A percentile compares a stretch with the other conserved stretches of the same genome.
Evolutionary conservation across 2,888 invertebrate species (phyloP).

Genomic region (Hemistola chrysoprasaria): DNA sequence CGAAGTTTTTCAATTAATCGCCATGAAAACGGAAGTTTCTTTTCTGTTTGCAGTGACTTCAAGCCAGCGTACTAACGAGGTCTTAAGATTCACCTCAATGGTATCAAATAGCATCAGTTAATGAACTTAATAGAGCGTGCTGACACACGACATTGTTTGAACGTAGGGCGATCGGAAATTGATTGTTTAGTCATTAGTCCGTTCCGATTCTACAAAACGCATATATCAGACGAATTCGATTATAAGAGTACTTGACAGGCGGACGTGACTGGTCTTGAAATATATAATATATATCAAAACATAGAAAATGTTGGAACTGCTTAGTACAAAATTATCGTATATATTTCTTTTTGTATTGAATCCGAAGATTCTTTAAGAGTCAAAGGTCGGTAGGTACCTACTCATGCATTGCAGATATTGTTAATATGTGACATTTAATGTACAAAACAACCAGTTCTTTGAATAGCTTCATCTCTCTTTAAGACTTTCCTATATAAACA

Average conservation of each 20-base stretch:
- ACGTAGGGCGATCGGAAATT: constrained; percentile 36
- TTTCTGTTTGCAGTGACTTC: neutral
- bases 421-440: no score
- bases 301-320: no score
- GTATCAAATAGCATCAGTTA: constrained; percentile 30
- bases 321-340: no score
- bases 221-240: constrained; percentile 13
- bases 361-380: no score
- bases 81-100: constrained; percentile 11
- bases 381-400: no score
- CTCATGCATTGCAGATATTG: no score
- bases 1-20: neutral
- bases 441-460: no score
- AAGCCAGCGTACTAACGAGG: constrained; percentile 9
- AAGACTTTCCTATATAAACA: no score
- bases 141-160: constrained; percentile 46
- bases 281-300: no score
- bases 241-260: constrained; percentile 5
- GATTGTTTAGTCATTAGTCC: constrained; percentile 22
- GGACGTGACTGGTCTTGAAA: constrained; percentile 3
- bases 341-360: no score
- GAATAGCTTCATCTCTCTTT: no score
- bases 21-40: constrained; percentile 1
- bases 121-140: constrained; percentile 41
- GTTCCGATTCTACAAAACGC: constrained; percentile 8